Base-by-base conservation (phyloP, 2,797 vertebrate genomes). In the Crax fasciolata region DNA sequence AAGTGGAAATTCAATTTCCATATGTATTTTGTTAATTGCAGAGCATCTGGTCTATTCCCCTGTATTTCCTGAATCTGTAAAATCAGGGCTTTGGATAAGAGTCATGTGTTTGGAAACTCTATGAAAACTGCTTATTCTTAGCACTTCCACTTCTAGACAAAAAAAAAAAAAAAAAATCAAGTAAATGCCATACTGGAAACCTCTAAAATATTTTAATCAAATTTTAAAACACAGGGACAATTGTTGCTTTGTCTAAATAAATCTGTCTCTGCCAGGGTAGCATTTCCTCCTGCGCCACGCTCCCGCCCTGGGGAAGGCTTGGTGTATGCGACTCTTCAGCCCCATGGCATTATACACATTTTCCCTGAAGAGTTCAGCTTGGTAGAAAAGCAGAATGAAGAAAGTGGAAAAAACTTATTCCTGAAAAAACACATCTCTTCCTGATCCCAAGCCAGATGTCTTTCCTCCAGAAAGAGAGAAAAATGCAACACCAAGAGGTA, bases 401-500 rank as follows among this genome's bases (percentile, higher is more conserved):
- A 61, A 86, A 68, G 76, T 14, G 52, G 54, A 72, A 30, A 61
- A 30, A 43, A 41, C 12, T 38, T 44, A 49, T 30, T 86, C 74
- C 85, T 92, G 62, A 93, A 94, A 72, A 90, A 87, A 35, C 49
- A 65, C 49, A 68, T 24, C 80, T 71, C 87, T 54, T 54, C 66
- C 48, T 86, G 63, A 77, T 72, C 78, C 68, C 39, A 38, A 23
- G 61, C 68, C 88, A 93, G 89, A 87, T 32, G 66, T 25, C 24
- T n/a, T 72, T 72, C 39, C 54, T 93, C 82, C 75, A 96, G 72
- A 82, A 93, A 28, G 32, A 77, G 43, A 70, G 59, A 71, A 82
- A 93, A 95, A 94, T 49, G 87, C 74, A 87, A 70, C 90, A 94
- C 49, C 72, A 70, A 61, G 30, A 92, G 75, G 67, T 82, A 79